Base-by-base conservation (phyloP, 2,797 vertebrate genomes). In the Neostethus bicornis region DNA sequence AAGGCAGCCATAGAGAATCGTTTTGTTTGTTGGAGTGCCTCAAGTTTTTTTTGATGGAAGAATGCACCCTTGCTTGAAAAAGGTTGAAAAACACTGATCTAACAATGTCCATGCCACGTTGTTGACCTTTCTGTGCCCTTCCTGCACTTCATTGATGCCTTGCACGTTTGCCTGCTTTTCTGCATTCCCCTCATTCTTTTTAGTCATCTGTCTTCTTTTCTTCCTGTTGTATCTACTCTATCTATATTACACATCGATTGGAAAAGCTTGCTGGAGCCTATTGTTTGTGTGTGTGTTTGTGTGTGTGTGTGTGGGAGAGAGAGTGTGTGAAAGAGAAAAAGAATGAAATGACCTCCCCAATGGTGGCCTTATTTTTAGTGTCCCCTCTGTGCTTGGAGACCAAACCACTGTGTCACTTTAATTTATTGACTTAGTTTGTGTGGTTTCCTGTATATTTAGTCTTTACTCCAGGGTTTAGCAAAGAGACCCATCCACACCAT, bases 391-490 rank as follows among this genome's bases (percentile, higher is more conserved):
- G 59, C 61, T 49, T 31, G 43, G 57, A 66, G 42, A 69, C 60
- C 53, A 25, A 17, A 55, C 55, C 32, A 46, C 28, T 58, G 4
- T 79, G 73, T 28, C 69, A 73, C 54, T 76, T 69, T 81, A 61
- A 80, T 79, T 70, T 76, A 81, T 83, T 46, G 66, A 59, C 61
- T 75, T 17, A 26, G 16, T 12, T 20, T 59, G 26, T 62, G 43
- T 66, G 56, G 35, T 58, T 54, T 39, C 32, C 7, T 60, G 39
- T 81, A 74, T 70, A 77, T 78, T 75, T 81, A 75, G 62, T 70
- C 56, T 67, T 4, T 11, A 61, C 70, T 79, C 51, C 58, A 52
- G 68, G 56, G 65, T 66, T 61, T 51, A n/a, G 61, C 60, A 51
- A 43, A 72, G 55, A 32, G 62, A 76, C 50, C 48, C 64, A 53